Conservation (phyloP, 2,797 vertebrate genomes). For the Tachyglossus aculeatus region DNA sequence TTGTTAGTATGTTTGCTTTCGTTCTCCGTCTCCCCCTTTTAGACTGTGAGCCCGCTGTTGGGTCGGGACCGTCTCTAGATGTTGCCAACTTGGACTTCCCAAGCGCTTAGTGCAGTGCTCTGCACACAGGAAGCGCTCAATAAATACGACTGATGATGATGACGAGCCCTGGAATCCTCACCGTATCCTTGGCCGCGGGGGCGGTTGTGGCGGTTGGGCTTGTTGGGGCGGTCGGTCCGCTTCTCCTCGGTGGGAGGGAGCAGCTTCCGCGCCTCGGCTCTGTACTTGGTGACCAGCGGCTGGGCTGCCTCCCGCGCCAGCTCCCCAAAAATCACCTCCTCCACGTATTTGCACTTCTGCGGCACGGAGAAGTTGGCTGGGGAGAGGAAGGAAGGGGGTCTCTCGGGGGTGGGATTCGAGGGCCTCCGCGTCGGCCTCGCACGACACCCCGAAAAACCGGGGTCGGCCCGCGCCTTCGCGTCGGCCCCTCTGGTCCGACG, state of each 20-base stretch:
- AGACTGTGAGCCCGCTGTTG: no score
- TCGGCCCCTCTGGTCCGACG: no score
- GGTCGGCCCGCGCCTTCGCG: neutral
- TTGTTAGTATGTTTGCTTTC: no score
- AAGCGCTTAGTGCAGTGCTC: neutral
- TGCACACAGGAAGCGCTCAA: neutral
- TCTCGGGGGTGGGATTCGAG: neutral
- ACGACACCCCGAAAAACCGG: no score
- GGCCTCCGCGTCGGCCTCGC: no score
- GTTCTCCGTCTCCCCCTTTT: no score
- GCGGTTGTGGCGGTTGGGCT: constrained; percentile 72
- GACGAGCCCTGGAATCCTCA: constrained; percentile 33
- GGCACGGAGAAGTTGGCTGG: constrained; percentile 89
- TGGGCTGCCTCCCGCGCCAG: constrained; percentile 80
- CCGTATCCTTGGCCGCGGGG: constrained; percentile 69
- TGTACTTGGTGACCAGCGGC: constrained; percentile 80
- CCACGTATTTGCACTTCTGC: constrained; percentile 79
- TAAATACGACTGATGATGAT: neutral
- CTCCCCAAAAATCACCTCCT: constrained; percentile 85
- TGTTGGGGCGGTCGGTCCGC: constrained; percentile 72
- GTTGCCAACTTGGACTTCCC: neutral
- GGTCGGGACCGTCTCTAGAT: no score
- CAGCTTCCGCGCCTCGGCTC: constrained; percentile 81
- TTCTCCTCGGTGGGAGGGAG: constrained; percentile 80
- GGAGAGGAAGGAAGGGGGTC: constrained; percentile 27